Evolutionary conservation across 2,888 invertebrate genomes (phyloP).

Genomic region (Ernsta delagoae): DNA sequence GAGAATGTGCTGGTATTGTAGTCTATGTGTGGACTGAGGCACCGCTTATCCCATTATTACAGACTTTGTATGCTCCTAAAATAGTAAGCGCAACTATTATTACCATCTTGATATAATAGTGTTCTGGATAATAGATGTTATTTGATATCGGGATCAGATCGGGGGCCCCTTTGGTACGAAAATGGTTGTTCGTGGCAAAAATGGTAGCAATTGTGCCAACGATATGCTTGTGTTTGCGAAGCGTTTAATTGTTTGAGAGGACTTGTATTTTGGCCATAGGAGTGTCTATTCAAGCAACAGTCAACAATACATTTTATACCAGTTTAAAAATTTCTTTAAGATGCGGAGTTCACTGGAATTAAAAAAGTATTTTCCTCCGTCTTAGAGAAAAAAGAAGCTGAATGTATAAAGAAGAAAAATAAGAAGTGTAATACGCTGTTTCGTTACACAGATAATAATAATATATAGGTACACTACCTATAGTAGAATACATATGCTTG

Average conservation of each 20-base stretch:
- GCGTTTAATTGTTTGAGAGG: slow-evolving; percentile 9
- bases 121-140: slow-evolving; percentile 33
- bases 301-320: background rate
- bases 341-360: background rate
- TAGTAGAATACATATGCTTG: background rate
- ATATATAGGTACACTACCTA: too few relatives aligned
- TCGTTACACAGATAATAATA: slow-evolving; percentile 5
- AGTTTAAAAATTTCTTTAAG: background rate
- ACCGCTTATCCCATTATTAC: slow-evolving; percentile 36
- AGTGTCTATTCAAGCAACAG: too few relatives aligned
- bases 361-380: slow-evolving; percentile 2
- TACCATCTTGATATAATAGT: slow-evolving; percentile 36
- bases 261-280: background rate
- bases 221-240: slow-evolving; percentile 24
- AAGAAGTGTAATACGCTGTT: slow-evolving; percentile 1
- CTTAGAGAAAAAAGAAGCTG: slow-evolving; percentile 1
- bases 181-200: slow-evolving; percentile 15
- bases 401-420: slow-evolving; percentile 6
- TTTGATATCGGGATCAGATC: slow-evolving; percentile 17
- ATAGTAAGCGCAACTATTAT: slow-evolving; percentile 23
- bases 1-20: slow-evolving; percentile 52
- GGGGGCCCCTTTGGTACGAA: slow-evolving; percentile 14
- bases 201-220: slow-evolving; percentile 23
- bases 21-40: slow-evolving; percentile 34
- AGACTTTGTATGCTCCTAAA: slow-evolving; percentile 35